Base-by-base conservation (phyloP, 92 coral and sea anemone species). In the Siderastrea radians region DNA sequence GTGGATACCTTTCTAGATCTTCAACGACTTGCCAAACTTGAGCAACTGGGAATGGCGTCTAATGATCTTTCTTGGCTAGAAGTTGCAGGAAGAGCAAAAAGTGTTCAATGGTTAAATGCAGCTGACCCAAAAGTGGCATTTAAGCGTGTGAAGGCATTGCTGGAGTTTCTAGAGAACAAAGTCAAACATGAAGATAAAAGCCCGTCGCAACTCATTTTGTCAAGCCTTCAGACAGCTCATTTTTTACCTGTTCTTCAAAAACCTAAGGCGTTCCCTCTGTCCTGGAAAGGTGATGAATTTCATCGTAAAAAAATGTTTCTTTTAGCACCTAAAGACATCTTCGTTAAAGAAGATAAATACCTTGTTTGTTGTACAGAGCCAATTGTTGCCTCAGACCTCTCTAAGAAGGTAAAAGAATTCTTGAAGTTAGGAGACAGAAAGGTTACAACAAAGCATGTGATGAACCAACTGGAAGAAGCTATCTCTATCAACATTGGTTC, bases 11-110 rank as follows among this genome's bases (percentile, higher is more conserved):
- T 84, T 70, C 64, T 67, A 61, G 64, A 68, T 47, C 71, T 82
- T 6, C 74, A 48, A 60, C 86, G 89, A 7, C 68, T 88, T 59
- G 53, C 5, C 68, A 92, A 75, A 17, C 87, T 95, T n/a, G 79
- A 71, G 38, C 49, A 75, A 43, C 86, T 95, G 52, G 96, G 98
- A 16, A 95, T 95, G 98, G 76, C 44, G 38, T 81, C 79, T 17
- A 87, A 93, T 78, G 78, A 81, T 38, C 89, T 93, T 57, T 78
- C 82, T 14, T 95, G 96, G 98, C 52, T 89, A 9, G 96, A 93
- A 72, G 74, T 95, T 0, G 53, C 83, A 16, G 98, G 87, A 55
- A 89, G 98, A 68, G 93, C 96, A 1, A 77, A 62, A 69, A 91
- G 95, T 44, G 90, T 95, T 8, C 82, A 83, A 49, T 43, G 6